Base-by-base conservation (phyloP, 2,797 vertebrate species). In the Austrolebias charrua region DNA sequence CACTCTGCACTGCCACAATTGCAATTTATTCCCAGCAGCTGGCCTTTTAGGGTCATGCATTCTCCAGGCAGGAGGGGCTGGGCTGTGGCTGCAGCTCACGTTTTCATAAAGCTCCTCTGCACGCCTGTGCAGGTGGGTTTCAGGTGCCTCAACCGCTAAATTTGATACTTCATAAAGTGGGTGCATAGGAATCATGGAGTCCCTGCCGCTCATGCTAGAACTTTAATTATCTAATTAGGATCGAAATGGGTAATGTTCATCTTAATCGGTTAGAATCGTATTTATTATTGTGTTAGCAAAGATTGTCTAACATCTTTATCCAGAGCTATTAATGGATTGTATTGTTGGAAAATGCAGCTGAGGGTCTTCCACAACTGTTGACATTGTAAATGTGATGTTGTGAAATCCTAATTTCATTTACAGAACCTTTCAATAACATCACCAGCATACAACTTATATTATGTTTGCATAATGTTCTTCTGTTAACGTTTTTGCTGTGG, bases 41-140 rank as follows among this genome's bases (percentile, higher is more conserved):
- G 90, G 87, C 95, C 95, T 95, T 98, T 93, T 96, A 96, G 92
- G 95, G 96, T 76, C 91, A 96, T 94, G 91, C 91, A 92, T 94
- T 92, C 89, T 91, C 89, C 76, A 86, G 87, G 80, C 77, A 82
- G 76, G 79, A 80, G 89, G 88, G 87, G 85, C 75, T 1, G 11
- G 61, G 76, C 69, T 42, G 52, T 54, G 48, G 57, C 28, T 70
- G 49, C 28, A 54, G 28, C 50, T 52, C 66, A 14, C 42, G 49
- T 55, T 60, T 75, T 55, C 63, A 51, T 24, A 52, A 54, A 73
- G 35, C 61, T 46, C 29, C 38, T 71, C 55, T 58, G 62, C 61
- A 49, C 47, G 24, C 55, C 35, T 20, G 1, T 75, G 48, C 80
- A 81, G 74, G 81, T 85, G 71, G 69, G 57, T 75, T 63, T 66